Evolutionary conservation across 2,797 vertebrate species (phyloP), one percentile per base, ranked within the genome.

Genomic region (Sciurus vulgaris): DNA sequence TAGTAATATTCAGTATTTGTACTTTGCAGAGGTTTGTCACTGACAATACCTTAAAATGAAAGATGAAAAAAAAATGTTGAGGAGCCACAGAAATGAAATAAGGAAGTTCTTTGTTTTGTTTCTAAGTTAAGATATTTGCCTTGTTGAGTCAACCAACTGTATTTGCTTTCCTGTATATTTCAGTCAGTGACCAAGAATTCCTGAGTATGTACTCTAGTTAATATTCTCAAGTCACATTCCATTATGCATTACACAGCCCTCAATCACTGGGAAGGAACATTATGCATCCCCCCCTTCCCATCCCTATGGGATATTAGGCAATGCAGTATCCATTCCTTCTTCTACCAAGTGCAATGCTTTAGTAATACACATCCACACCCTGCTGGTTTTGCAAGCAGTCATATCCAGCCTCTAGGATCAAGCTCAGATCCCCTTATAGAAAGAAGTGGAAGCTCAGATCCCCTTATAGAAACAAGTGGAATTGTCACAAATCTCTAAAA

Each of bases 341-440:
- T 67, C 47, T 77, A 94, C 96, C 94, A 95, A 92, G 83, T 7
- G 67, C 56, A 86, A 91, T 54, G 77, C 38, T 89, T 94, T 86
- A 72, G 54, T 85, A 61, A 94, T 69, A 47, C 6, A 83, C 0
- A 13, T 15, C 94, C 95, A 76, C 90, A 81, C 79, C 95, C 95
- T 83, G 33, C 47, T 73, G 82, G 83, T 90, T 89, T 38, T 86
- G 26, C 47, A 70, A 79, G 70, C 49, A 88, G 44, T 83, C 82
- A 92, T 73, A 77, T 2, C 47, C 65, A 81, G 59, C n/a, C 38
- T 49, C 26, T n/a, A 83, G 56, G 65, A 41, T 56, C 74, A 61
- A 89, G 83, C 47, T 91, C 63, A 86, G 70, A 73, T 44, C 24
- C 69, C 38, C 73, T 69, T 3, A 47, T 0, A 77, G 38, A 73